These are phyloP conservation scores for Tiphia femorata DNA, from an alignment of 2,888 invertebrate genomes.

Conservation along the genomic window DNA sequence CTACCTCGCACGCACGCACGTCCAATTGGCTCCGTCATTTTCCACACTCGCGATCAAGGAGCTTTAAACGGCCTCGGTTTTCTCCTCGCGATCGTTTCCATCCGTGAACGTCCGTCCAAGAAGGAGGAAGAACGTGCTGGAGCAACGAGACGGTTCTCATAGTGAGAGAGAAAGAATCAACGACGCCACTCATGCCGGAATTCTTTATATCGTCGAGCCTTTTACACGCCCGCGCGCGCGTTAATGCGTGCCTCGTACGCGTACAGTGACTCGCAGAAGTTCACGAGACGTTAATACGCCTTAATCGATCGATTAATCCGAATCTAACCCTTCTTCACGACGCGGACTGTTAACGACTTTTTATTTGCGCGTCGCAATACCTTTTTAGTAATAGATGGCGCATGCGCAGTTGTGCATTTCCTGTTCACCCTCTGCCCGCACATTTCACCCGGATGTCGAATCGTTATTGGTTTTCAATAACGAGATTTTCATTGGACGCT, in stretches of 20 bases:
- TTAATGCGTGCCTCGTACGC: conserved; percentile 2
- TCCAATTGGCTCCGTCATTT: conserved; percentile 4
- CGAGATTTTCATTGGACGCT: too few species aligned
- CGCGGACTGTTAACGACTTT: neutral
- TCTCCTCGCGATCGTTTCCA: conserved; percentile 44
- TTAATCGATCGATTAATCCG: neutral
- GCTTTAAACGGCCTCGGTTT: conserved; percentile 45
- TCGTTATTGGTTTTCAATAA: too few species aligned
- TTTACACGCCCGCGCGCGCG: conserved; percentile 6
- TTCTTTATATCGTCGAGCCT: conserved; percentile 30
- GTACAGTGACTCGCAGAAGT: conserved; percentile 24
- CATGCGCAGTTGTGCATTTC: too few species aligned
- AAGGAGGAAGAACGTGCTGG: neutral
- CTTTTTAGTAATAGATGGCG: too few species aligned
- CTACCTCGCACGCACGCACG: neutral
- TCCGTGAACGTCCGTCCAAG: neutral
- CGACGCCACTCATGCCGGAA: conserved; percentile 23
- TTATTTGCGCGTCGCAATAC: neutral
- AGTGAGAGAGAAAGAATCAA: conserved; percentile 22
- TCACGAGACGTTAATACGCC: conserved; percentile 3
- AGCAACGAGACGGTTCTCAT: neutral
- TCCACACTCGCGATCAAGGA: conserved; percentile 21
- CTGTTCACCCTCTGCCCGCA: too few species aligned
- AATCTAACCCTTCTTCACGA: neutral
- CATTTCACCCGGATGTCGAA: too few species aligned